phyloP scores from a whole-genome alignment of 2,113 vertebrate genomes.

The Dromas ardeola region DNA sequence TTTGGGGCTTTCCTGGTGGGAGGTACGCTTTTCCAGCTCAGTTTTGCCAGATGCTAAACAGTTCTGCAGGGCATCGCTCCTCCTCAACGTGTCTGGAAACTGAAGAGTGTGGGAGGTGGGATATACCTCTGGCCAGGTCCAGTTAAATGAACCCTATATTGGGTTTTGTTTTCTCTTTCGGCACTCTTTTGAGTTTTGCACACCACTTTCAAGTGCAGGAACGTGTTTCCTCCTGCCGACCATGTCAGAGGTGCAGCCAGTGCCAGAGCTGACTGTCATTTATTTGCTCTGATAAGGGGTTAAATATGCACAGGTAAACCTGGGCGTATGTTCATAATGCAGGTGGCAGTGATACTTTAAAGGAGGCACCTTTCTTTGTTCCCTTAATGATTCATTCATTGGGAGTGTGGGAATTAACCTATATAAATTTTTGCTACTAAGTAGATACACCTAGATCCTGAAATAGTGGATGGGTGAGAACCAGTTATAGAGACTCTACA shows the following conservation, averaged over 20 bases:
- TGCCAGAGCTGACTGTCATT: conserved; percentile 29
- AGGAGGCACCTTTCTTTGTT: conserved; percentile 49
- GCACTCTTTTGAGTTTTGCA: neutral
- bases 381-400: conserved; percentile 54
- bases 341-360: conserved; percentile 29
- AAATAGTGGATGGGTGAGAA: conserved; percentile 63
- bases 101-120: neutral
- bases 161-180: neutral
- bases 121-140: neutral
- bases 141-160: neutral
- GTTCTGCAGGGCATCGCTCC: neutral
- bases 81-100: neutral
- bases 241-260: neutral
- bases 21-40: neutral
- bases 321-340: conserved; percentile 15
- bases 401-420: conserved; percentile 58
- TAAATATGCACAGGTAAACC: conserved; percentile 3
- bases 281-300: conserved; percentile 14
- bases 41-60: neutral
- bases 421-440: conserved; percentile 59
- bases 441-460: conserved; percentile 63
- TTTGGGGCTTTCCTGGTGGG: neutral
- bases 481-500: neutral
- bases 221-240: neutral
- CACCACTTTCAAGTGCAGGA: neutral